Evolutionary conservation across 1,140 invertebrate genomes (phyloP).

Genomic region (Hylaeus anthracinus): DNA sequence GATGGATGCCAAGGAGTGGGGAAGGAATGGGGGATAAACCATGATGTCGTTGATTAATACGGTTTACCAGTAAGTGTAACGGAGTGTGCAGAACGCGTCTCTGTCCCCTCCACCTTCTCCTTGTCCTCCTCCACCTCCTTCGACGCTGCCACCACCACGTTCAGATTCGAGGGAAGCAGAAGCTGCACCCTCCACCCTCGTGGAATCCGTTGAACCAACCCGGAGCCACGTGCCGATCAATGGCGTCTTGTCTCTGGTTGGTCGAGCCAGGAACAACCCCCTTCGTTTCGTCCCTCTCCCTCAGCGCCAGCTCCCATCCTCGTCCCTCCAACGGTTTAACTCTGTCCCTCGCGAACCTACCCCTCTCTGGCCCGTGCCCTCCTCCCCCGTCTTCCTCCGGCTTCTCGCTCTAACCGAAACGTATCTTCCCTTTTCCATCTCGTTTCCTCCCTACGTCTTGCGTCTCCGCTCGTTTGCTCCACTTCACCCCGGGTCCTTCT

Average conservation of each 20-base stretch:
- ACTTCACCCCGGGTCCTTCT: too few species aligned
- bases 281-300: conserved; percentile 41
- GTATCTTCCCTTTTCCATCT: not conserved
- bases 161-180: conserved; percentile 41
- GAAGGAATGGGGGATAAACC: conserved; percentile 76
- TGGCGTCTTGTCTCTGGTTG: conserved; percentile 80
- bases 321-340: not conserved
- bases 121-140: conserved; percentile 45
- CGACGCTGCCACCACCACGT: conserved; percentile 47
- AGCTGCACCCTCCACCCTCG: conserved; percentile 53
- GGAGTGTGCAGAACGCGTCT: conserved; percentile 79
- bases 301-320: not conserved
- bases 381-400: not conserved
- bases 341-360: too few species aligned
- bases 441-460: too few species aligned
- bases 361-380: too few species aligned
- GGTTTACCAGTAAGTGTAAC: conserved; percentile 82
- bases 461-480: too few species aligned
- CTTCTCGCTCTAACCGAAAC: conserved; percentile 41
- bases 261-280: conserved; percentile 74
- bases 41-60: conserved; percentile 82
- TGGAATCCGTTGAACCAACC: conserved; percentile 63
- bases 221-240: conserved; percentile 80
- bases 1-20: conserved; percentile 48
- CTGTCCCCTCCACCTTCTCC: conserved; percentile 36